Evolutionary conservation across 2,888 invertebrate species (phyloP), one percentile per base, ranked within the genome.

Genomic region (Blastobasis adustella): DNA sequence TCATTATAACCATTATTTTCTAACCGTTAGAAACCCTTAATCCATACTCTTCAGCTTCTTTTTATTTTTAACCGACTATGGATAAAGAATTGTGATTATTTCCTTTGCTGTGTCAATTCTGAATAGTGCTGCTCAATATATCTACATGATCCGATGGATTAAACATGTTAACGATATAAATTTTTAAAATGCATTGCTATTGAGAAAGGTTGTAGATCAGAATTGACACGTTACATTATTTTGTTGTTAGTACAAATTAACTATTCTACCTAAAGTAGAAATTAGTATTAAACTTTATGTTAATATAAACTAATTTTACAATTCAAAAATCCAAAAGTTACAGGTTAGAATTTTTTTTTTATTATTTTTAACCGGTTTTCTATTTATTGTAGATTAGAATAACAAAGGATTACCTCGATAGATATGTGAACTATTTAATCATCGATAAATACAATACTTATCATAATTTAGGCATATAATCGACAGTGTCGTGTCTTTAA

Each of bases 211-310:
- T 2, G 23, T 23, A 23, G 1, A 23, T 23, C 23, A 23, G 23
- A 23, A 23, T 23, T 23, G 23, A 23, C 23, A 3, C 23, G 23
- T 23, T 3, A 23, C 23, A 23, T 23, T 23, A 23, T 23, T 23
- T 23, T 23, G 23, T 57, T 57, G 65, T 76, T 74, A 75, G 67
- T 70, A 69, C 61, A 58, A 60, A 65, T 71, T 66, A 54, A 66
- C 71, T 76, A 73, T 57, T 61, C 64, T 58, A 54, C 50, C 65
- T 58, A 54, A 52, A 61, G 67, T 62, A 66, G 55, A 64, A 65
- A 67, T 69, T 72, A 73, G 65, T 69, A 70, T 61, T 66, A 65
- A 56, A 61, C 52, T 49, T 6, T 40, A 40, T 40, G 51, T 60
- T 62, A 64, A 46, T 50, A 52, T 51, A 58, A 41, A 51, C 53